phyloP scores from a whole-genome alignment of 2,888 invertebrate species.

The Drosophila kanekoi region DNA sequence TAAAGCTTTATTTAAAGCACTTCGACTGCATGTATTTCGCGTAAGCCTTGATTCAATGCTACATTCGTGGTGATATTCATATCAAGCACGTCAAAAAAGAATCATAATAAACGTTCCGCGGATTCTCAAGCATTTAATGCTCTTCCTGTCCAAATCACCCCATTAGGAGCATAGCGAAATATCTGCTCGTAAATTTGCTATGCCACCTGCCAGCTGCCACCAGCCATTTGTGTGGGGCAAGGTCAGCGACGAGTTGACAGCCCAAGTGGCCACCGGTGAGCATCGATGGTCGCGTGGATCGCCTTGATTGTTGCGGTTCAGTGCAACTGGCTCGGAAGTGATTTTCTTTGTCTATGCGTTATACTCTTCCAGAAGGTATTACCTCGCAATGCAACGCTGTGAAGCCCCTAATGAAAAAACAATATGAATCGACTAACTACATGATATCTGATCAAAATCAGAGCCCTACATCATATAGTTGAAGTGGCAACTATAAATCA shows the following conservation, averaged over 20 bases:
- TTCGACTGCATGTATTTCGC: too few species aligned
- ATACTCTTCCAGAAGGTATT: background rate
- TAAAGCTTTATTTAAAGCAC: background rate
- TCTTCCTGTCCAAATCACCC: conserved; percentile 34
- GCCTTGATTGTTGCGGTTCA: conserved; percentile 77
- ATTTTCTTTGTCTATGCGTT: conserved; percentile 5
- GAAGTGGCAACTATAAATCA: too few species aligned
- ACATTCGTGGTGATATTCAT: background rate
- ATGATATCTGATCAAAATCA: too few species aligned
- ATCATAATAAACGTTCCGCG: conserved; percentile 3
- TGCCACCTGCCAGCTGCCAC: conserved; percentile 15
- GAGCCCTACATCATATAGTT: too few species aligned
- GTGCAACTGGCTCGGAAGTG: conserved; percentile 64
- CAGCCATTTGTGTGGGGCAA: conserved; percentile 32
- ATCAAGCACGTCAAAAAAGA: background rate
- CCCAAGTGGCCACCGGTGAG: conserved; percentile 32
- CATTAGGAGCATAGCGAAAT: conserved; percentile 1
- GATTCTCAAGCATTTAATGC: conserved; percentile 27
- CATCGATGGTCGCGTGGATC: conserved; percentile 37
- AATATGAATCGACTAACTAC: too few species aligned
- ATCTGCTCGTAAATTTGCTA: conserved; percentile 4
- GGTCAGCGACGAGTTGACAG: conserved; percentile 48
- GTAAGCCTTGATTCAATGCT: conserved; percentile 9
- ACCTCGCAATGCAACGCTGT: background rate
- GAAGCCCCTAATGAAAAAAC: background rate